A percentile compares a stretch with the other conserved stretches of the same genome.
Conservation (phyloP, 2,797 vertebrate species). For the Crocidura indochinensis region DNA sequence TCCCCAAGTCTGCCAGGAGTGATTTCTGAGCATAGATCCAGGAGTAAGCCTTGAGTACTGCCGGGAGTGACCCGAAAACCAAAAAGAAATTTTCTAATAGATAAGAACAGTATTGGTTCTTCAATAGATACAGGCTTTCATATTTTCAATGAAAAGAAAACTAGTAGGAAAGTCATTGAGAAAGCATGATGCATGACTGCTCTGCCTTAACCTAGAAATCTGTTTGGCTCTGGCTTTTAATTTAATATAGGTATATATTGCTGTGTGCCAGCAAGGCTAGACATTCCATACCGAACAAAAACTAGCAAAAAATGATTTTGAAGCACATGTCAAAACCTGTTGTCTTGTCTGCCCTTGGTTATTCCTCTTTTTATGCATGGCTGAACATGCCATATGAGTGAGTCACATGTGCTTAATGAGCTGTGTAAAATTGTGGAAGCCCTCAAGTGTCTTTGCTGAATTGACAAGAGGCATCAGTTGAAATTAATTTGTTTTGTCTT, state of each 20-base stretch:
- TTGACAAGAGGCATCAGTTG: background rate
- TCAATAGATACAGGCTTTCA: background rate
- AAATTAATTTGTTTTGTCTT: background rate
- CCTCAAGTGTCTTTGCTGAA: background rate
- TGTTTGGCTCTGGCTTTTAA: background rate
- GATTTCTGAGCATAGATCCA: too few relatives aligned
- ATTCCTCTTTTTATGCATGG: background rate
- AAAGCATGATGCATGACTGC: conserved; percentile 21
- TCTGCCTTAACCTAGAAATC: background rate
- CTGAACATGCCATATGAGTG: background rate
- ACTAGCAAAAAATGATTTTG: background rate
- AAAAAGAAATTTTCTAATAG: background rate
- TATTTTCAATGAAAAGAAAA: background rate
- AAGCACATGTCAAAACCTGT: background rate
- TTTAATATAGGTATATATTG: background rate
- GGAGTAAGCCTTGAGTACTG: too few relatives aligned
- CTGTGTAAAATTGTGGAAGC: background rate
- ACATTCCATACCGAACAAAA: conserved; percentile 29
- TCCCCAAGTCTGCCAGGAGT: too few relatives aligned
- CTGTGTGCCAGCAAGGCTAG: background rate
- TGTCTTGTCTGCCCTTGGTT: background rate
- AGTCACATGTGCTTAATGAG: background rate
- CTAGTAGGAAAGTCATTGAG: background rate
- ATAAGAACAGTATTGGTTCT: background rate
- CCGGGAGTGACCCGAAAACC: too few relatives aligned